A percentile compares a stretch with the other conserved stretches of the same genome.
phyloP scores from a whole-genome alignment of 1,140 invertebrate genomes.

The Centruroides sculpturatus region DNA sequence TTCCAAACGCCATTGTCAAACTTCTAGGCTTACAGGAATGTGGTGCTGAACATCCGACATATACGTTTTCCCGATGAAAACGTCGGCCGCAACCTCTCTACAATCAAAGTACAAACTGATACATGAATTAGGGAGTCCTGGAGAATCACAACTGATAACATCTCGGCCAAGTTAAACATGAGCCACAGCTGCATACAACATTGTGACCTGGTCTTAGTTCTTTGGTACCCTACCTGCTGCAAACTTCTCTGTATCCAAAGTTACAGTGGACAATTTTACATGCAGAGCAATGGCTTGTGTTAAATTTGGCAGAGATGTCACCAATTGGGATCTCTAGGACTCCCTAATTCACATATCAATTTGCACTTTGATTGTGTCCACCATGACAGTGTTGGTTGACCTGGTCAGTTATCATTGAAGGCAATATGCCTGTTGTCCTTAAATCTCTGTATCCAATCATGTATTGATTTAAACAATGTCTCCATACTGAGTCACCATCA shows the following conservation, averaged over 20 bases:
- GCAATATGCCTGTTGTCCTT: no score
- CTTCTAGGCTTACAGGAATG: no score
- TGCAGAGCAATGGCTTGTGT: background rate
- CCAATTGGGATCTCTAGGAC: background rate
- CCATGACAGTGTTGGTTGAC: no score
- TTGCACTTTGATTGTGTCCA: background rate
- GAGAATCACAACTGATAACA: background rate
- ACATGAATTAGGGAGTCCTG: background rate
- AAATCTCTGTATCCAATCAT: no score
- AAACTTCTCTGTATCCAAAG: background rate
- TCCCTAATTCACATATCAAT: background rate
- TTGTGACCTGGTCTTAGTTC: background rate
- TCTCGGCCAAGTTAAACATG: background rate
- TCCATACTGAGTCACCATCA: no score
- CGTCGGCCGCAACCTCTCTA: no score
- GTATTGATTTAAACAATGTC: no score
- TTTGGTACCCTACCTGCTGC: background rate
- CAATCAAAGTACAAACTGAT: background rate
- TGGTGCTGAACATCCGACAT: no score
- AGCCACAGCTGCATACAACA: background rate
- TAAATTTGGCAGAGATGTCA: no score
- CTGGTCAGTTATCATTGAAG: no score
- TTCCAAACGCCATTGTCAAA: no score
- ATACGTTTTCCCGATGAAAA: no score
- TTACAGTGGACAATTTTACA: background rate